A percentile compares a stretch with the other conserved stretches of the same genome.
Evolutionary conservation across 1,140 invertebrate genomes (phyloP).

Genomic region (Atta cephalotes): DNA sequence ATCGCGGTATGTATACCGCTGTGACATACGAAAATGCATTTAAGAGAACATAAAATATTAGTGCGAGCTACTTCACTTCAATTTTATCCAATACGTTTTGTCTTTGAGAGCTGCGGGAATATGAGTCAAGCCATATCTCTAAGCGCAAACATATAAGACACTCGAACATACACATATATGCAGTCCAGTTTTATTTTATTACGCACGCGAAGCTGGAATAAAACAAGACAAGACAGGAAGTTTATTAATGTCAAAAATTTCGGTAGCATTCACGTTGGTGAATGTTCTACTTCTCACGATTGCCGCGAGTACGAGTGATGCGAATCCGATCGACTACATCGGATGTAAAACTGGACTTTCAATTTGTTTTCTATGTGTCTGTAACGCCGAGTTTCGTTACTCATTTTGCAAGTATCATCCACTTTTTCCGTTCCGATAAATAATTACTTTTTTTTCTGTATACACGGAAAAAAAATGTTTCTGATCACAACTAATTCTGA

Average conservation of each 20-base stretch:
- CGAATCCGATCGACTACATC: not conserved
- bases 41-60: constrained; percentile 51
- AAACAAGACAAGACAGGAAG: not conserved
- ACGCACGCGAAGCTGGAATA: not conserved
- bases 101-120: constrained; percentile 13
- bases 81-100: constrained; percentile 37
- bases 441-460: not conserved
- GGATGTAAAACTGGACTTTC: not conserved
- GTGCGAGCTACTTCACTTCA: constrained; percentile 36
- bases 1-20: not conserved
- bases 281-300: not conserved
- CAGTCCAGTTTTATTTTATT: constrained; percentile 28
- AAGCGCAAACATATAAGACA: not conserved
- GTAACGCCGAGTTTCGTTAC: not conserved
- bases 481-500: too few species aligned
- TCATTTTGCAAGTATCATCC: not conserved
- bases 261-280: not conserved
- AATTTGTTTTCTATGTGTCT: not conserved
- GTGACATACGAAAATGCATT: constrained; percentile 17
- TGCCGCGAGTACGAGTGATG: not conserved
- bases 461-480: too few species aligned
- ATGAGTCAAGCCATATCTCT: not conserved
- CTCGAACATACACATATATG: not conserved
- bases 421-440: not conserved
- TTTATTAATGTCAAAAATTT: constrained; percentile 29